phyloP scores from a whole-genome alignment of 1,140 invertebrate species.

The Drosophila trapezifrons region DNA sequence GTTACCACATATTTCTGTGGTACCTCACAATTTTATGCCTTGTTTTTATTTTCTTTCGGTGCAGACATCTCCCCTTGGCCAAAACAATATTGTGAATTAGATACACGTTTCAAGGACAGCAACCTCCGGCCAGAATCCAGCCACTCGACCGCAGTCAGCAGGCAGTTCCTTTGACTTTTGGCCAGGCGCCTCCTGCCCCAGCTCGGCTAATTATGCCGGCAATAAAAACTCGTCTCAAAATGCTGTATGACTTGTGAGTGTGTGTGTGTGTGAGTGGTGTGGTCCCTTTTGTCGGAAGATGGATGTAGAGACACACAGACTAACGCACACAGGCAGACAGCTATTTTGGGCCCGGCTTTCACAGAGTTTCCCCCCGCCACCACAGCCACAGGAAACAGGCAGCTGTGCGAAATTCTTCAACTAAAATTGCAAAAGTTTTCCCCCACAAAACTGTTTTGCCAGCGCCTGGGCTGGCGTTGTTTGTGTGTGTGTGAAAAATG shows the following conservation, averaged over 20 bases:
- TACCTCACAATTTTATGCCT: background rate
- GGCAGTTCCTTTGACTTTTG: slow-evolving; percentile 26
- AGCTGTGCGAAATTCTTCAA: slow-evolving; percentile 77
- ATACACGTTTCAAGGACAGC: slow-evolving; percentile 66
- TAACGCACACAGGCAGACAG: slow-evolving; percentile 16
- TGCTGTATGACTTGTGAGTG: slow-evolving; percentile 15
- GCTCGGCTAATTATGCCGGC: slow-evolving; percentile 60
- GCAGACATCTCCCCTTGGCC: background rate
- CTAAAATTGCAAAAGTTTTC: slow-evolving; percentile 80
- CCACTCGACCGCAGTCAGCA: slow-evolving; percentile 18
- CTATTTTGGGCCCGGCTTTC: slow-evolving; percentile 30
- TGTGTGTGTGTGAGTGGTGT: slow-evolving; percentile 8
- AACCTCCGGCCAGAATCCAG: slow-evolving; percentile 5
- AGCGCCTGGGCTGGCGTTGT: background rate
- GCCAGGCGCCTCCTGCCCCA: slow-evolving; percentile 20
- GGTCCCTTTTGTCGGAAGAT: slow-evolving; percentile 32
- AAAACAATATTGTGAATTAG: slow-evolving; percentile 49
- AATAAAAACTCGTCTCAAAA: slow-evolving; percentile 67
- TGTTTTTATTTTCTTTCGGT: background rate
- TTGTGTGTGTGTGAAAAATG: slow-evolving; percentile 74
- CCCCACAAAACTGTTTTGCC: slow-evolving; percentile 43
- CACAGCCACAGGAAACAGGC: slow-evolving; percentile 30
- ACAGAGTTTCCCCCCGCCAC: slow-evolving; percentile 4
- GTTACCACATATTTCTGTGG: background rate
- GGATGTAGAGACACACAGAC: slow-evolving; percentile 49